A percentile compares a stretch with the other conserved stretches of the same genome.
phyloP scores from a whole-genome alignment of 2,113 vertebrate species.

The Gymnocephalus cernua region DNA sequence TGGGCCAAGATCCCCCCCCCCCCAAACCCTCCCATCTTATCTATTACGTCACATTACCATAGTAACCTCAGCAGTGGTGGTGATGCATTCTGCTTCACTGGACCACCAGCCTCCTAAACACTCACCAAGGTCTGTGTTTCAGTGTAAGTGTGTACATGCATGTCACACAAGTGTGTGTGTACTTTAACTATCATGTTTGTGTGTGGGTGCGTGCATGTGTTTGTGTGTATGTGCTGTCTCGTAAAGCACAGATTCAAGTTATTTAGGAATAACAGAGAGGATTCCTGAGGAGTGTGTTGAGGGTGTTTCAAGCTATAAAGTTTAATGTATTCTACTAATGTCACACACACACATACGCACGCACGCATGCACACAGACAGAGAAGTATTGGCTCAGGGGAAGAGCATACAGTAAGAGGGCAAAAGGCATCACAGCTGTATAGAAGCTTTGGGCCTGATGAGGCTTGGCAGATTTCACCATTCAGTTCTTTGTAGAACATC shows the following conservation, averaged over 20 bases:
- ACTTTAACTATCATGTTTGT: not conserved
- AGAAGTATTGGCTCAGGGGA: constrained; percentile 22
- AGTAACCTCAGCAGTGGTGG: constrained; percentile 57
- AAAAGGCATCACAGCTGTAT: constrained; percentile 30
- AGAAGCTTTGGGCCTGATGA: constrained; percentile 27
- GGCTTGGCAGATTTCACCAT: constrained; percentile 50
- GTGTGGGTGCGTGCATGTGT: not conserved
- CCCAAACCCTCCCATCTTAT: constrained; percentile 36
- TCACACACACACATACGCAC: not conserved
- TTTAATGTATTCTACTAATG: constrained; percentile 12
- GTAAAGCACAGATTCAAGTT: constrained; percentile 1
- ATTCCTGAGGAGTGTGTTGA: constrained; percentile 1
- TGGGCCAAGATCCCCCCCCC: too few relatives aligned
- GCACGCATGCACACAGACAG: constrained; percentile 2
- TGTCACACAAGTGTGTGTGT: not conserved
- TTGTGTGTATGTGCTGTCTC: not conserved
- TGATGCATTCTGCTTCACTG: constrained; percentile 71
- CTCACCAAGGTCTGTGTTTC: constrained; percentile 8
- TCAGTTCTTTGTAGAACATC: constrained; percentile 23
- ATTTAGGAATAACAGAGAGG: not conserved
- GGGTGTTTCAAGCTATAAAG: constrained; percentile 7
- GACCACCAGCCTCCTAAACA: constrained; percentile 51
- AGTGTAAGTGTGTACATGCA: not conserved
- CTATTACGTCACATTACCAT: constrained; percentile 74
- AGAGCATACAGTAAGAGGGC: constrained; percentile 43